Evolutionary conservation across 2,797 vertebrate genomes (phyloP).

Genomic region (Morelia viridis): DNA sequence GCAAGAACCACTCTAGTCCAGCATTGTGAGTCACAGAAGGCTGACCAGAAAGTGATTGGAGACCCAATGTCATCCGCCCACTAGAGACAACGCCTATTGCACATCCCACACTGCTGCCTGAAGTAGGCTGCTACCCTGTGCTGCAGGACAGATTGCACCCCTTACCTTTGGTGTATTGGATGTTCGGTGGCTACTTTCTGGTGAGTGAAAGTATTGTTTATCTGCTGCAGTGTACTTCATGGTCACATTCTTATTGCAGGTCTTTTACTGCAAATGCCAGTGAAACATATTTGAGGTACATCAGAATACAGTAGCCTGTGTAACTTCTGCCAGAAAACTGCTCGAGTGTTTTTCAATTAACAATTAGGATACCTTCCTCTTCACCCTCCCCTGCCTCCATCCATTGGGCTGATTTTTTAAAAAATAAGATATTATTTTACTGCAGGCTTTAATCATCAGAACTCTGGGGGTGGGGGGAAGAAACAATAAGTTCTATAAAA

Average conservation of each 20-base stretch:
- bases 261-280: too few species aligned
- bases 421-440: not conserved
- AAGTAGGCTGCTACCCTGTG: not conserved
- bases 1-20: not conserved
- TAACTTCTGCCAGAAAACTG: not conserved
- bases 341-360: not conserved
- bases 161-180: not conserved
- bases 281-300: not conserved
- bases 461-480: not conserved
- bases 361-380: not conserved
- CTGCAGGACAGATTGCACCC: not conserved
- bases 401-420: not conserved
- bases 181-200: not conserved
- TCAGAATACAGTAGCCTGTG: not conserved
- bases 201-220: not conserved
- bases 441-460: not conserved
- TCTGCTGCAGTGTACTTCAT: not conserved
- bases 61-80: not conserved
- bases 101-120: too few species aligned
- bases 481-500: not conserved
- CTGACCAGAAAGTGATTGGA: not conserved
- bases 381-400: too few species aligned
- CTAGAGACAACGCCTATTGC: not conserved
- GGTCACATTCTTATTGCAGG: not conserved
- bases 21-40: too few species aligned